These are phyloP conservation scores for Diachrysia chrysitis DNA, from an alignment of 2,888 invertebrate genomes.

Conservation along the genomic window DNA sequence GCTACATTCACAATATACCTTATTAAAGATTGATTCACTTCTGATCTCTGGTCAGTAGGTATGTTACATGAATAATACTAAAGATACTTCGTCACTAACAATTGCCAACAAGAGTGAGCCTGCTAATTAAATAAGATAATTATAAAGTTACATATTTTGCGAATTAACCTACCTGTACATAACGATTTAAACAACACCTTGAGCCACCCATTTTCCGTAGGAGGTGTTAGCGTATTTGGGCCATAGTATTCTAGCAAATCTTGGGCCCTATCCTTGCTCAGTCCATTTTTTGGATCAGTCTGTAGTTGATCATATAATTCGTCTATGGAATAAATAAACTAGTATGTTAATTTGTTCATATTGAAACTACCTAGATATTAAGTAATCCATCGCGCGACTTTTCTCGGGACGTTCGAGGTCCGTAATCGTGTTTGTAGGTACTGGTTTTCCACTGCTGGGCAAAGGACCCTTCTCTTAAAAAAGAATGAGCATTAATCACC, in stretches of 20 bases:
- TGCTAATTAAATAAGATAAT: background rate
- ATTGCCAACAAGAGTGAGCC: too few species aligned
- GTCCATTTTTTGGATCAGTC: slow-evolving; percentile 87
- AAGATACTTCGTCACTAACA: background rate
- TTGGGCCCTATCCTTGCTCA: slow-evolving; percentile 89
- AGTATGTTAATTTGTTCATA: background rate
- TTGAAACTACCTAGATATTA: background rate
- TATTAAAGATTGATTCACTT: background rate
- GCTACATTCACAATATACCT: background rate
- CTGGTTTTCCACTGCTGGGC: too few species aligned
- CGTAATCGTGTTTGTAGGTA: too few species aligned
- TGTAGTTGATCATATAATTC: slow-evolving; percentile 71
- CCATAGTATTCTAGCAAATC: slow-evolving; percentile 90
- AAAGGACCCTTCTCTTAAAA: too few species aligned
- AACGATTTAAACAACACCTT: slow-evolving; percentile 86
- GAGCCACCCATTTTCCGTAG: slow-evolving; percentile 92
- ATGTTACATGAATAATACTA: background rate
- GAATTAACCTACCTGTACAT: slow-evolving; percentile 74
- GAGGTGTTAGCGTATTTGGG: slow-evolving; percentile 93
- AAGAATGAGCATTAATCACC: too few species aligned
- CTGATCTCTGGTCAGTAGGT: too few species aligned
- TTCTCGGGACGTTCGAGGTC: too few species aligned
- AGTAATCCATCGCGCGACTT: too few species aligned
- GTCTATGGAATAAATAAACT: slow-evolving; percentile 62
- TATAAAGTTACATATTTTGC: background rate